phyloP scores from a whole-genome alignment of 2,113 vertebrate species.

The Pelmatolapia mariae region DNA sequence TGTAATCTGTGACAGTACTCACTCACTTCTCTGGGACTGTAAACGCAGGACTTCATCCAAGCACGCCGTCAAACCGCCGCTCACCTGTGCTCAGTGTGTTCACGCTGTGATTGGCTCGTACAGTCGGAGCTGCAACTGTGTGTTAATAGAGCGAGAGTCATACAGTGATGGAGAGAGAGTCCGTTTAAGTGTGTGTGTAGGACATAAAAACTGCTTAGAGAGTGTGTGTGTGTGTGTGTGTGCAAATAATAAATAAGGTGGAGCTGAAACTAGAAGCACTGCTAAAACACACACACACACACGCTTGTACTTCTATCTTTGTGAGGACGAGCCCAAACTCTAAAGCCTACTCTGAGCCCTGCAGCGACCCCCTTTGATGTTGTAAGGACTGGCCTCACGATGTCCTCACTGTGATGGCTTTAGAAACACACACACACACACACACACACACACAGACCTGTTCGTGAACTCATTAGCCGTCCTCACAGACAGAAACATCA shows the following conservation, averaged over 20 bases:
- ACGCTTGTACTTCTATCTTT: not conserved
- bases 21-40: not conserved
- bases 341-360: not conserved
- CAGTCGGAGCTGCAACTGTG: not conserved
- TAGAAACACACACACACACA: not conserved
- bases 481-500: not conserved
- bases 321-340: not conserved
- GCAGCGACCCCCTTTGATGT: not conserved
- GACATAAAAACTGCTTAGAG: not conserved
- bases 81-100: not conserved
- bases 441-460: not conserved
- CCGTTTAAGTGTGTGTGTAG: not conserved
- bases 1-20: rapidly evolving
- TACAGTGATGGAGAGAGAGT: not conserved
- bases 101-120: not conserved
- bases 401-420: not conserved
- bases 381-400: not conserved
- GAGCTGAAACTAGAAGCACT: not conserved
- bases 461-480: not conserved
- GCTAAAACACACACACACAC: not conserved
- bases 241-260: not conserved
- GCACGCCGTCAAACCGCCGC: not conserved
- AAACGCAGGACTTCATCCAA: not conserved
- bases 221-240: not conserved
- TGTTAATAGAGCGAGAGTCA: not conserved